Percentiles rank a stretch among this genome's conserved stretches.
Evolutionary conservation across 2,113 vertebrate species (phyloP).

Genomic region (Tylochromis polylepis): DNA sequence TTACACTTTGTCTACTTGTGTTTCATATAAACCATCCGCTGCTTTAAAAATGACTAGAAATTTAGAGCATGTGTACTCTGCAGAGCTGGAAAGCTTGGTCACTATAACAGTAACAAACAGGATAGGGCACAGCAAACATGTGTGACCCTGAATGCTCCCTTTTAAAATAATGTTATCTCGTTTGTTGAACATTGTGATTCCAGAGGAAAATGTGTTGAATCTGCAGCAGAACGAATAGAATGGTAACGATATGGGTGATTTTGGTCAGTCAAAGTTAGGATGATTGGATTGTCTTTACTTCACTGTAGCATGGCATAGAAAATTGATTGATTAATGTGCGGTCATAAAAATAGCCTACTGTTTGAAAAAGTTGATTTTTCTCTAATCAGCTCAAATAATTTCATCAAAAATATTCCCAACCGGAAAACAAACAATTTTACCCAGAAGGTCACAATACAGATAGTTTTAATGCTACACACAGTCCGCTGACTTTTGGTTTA

Average conservation of each 20-base stretch:
- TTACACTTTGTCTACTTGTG: background rate
- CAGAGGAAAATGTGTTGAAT: background rate
- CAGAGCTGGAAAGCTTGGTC: background rate
- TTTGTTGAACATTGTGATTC: slow-evolving; percentile 2
- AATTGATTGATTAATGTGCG: slow-evolving; percentile 49
- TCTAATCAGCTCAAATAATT: background rate
- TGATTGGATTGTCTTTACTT: slow-evolving; percentile 70
- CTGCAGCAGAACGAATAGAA: background rate
- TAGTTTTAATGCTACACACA: background rate
- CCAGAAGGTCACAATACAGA: slow-evolving; percentile 14
- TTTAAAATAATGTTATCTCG: background rate
- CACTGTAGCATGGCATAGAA: slow-evolving; percentile 53
- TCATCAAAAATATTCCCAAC: background rate
- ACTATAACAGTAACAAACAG: background rate
- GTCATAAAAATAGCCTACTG: slow-evolving; percentile 32
- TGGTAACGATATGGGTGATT: slow-evolving; percentile 11
- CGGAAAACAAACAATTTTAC: slow-evolving; percentile 16
- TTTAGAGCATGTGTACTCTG: background rate
- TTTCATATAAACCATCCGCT: background rate
- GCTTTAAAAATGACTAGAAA: background rate
- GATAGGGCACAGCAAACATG: background rate
- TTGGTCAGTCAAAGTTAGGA: slow-evolving; percentile 55
- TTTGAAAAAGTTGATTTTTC: slow-evolving; percentile 21
- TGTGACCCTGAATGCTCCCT: background rate
- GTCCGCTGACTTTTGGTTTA: background rate